Evolutionary conservation across 53 echinoderm and acorn worm species (phyloP), one percentile per base, ranked within the genome.

Genomic region (Echinarachnius parma): DNA sequence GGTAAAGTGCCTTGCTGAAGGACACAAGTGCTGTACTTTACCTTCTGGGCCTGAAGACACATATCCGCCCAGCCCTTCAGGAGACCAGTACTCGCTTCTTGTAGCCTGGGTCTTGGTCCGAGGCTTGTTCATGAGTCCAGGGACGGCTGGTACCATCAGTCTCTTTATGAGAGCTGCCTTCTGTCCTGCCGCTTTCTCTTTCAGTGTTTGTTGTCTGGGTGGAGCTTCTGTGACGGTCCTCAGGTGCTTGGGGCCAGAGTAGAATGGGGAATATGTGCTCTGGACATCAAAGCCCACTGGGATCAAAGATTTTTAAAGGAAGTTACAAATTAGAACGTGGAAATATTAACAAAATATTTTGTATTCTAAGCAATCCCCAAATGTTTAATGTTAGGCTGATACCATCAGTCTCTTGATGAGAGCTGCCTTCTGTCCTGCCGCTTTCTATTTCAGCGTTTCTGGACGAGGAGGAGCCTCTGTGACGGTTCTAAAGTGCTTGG

Each of bases 231-330:
- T 46, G 21, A 29, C 46, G 44, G 65, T 46, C 39, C 65, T 65
- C 9, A 65, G 46, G 18, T 65, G 65, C 48, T 65, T 65, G 4
- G 65, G 65, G 18, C 65, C 65, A 65, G 65, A 65, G 65, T 65
- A 65, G 85, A 89, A 82, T 36, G 90, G 90, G 7, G 85, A 78
- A 67, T 85, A 89, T 33, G 64, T 64, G 36, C 59, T 89, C 78
- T 92, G 87, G 10, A 92, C 87, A 61, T 92, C 92, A 1, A 92
- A 69, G 20, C 92, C 92, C 84, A 92, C 92, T 92, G 60, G 1
- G 26, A 53, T 9, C 8, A 2, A n/a, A n/a, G n/a, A n/a, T n/a
- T n/a, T n/a, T n/a, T n/a, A n/a, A n/a, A n/a, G n/a, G n/a, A n/a
- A n/a, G n/a, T n/a, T n/a, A n/a, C n/a, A n/a, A n/a, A n/a, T n/a